Base-by-base conservation (phyloP, 1,140 invertebrate species). In the Aethina tumida region DNA sequence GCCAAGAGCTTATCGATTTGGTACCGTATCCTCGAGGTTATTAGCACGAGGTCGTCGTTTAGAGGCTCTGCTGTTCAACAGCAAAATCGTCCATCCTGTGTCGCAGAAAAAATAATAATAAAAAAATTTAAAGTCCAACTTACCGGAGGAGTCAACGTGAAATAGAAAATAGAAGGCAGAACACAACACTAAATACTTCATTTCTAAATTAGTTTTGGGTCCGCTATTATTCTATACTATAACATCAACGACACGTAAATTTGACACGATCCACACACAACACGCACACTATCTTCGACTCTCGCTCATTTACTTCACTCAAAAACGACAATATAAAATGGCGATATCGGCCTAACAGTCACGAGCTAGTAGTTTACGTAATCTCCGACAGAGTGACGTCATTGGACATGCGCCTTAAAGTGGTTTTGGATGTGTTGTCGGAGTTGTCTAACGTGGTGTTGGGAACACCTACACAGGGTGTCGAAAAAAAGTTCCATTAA, bases 341-440 rank as follows among this genome's bases (percentile, higher is more conserved):
- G 37, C 37, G 37, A 31, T 39, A 31, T 32, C 37, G 10, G 19
- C 37, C 37, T 31, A 19, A 37, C 35, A 39, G 37, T 39, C 37
- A 39, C 37, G 37, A 31, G 37, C 37, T 32, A 7, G 2, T 39
- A 39, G 37, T 39, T 39, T 39, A 39, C 37, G 37, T 39, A 39
- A 39, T 39, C 37, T 31, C 37, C 37, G 37, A 39, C 37, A 39
- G 35, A 19, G 12, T 33, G 24, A 9, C 31, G 17, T 9, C 7
- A 16, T 19, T 33, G 31, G n/a, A n/a, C n/a, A n/a, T n/a, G n/a
- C n/a, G n/a, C n/a, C n/a, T n/a, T n/a, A n/a, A n/a, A n/a, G n/a
- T n/a, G n/a, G n/a, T n/a, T n/a, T n/a, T n/a, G n/a, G n/a, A n/a
- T n/a, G n/a, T n/a, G n/a, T n/a, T n/a, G n/a, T n/a, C n/a, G n/a